These are phyloP conservation scores for Ctenosaura bakeri DNA, from an alignment of 2,797 vertebrate species.

Conservation along the genomic window DNA sequence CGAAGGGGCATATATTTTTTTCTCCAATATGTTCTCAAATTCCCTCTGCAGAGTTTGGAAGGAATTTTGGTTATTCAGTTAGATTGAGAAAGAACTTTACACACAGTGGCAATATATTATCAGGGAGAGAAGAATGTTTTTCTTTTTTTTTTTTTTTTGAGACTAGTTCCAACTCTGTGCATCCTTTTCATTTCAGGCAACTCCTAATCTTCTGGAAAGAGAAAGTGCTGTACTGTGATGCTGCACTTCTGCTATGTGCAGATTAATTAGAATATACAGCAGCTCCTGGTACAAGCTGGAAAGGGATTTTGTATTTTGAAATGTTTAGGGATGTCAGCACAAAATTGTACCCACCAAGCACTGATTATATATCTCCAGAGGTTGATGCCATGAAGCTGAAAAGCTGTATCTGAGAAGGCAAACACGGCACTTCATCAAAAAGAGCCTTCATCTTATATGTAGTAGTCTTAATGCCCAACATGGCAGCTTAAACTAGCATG, in stretches of 20 bases:
- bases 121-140: slow-evolving; percentile 88
- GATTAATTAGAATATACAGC: slow-evolving; percentile 87
- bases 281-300: slow-evolving; percentile 88
- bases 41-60: too few relatives aligned
- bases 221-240: too few relatives aligned
- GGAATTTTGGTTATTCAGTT: too few relatives aligned
- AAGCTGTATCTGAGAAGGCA: slow-evolving; percentile 88
- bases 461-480: background rate
- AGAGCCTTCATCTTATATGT: background rate
- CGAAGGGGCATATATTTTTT: too few relatives aligned
- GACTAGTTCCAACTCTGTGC: slow-evolving; percentile 91
- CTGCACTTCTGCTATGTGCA: slow-evolving; percentile 83
- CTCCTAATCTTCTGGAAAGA: slow-evolving; percentile 92
- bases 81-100: too few relatives aligned
- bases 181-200: slow-evolving; percentile 89
- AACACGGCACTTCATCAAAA: slow-evolving; percentile 92
- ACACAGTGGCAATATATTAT: too few relatives aligned
- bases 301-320: slow-evolving; percentile 85
- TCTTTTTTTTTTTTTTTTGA: slow-evolving; percentile 95
- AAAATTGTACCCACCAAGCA: slow-evolving; percentile 86
- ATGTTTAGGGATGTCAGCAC: slow-evolving; percentile 71
- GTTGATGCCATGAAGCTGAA: slow-evolving; percentile 84
- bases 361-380: slow-evolving; percentile 91
- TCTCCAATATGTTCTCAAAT: too few relatives aligned
- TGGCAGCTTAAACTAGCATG: background rate